These are phyloP conservation scores for Anarrhichthys ocellatus DNA, from an alignment of 2,113 vertebrate species.

Conservation along the genomic window DNA sequence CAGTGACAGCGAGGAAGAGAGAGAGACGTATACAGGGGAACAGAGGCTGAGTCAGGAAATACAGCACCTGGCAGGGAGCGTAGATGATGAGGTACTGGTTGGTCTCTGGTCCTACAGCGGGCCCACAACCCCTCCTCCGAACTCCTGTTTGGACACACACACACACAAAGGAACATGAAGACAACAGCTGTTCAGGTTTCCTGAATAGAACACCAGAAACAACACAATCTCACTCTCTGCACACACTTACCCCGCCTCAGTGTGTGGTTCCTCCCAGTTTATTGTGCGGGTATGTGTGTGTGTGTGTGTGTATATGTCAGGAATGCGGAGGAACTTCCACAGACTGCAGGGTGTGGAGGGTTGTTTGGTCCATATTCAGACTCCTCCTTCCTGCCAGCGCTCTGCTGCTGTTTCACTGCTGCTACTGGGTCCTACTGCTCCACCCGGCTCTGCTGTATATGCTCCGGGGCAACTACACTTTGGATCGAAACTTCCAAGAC, in stretches of 20 bases:
- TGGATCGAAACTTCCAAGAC: background rate
- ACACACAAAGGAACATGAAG: conserved; percentile 25
- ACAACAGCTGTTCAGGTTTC: conserved; percentile 7
- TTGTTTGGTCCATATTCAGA: conserved; percentile 63
- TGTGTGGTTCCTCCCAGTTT: conserved; percentile 29
- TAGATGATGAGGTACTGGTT: conserved; percentile 49
- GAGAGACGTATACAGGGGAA: background rate
- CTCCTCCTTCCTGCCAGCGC: conserved; percentile 65
- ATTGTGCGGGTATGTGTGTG: background rate
- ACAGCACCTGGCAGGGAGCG: conserved; percentile 59
- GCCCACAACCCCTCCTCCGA: conserved; percentile 45
- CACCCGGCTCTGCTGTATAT: background rate
- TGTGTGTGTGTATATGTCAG: conserved; percentile 25
- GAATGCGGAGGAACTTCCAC: conserved; percentile 80
- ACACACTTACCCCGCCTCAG: conserved; percentile 55
- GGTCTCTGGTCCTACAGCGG: conserved; percentile 52
- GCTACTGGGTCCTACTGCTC: conserved; percentile 81
- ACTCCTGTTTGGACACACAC: conserved; percentile 51
- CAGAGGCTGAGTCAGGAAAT: conserved; percentile 49
- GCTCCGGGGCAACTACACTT: background rate
- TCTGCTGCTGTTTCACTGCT: conserved; percentile 1
- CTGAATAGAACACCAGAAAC: conserved; percentile 24
- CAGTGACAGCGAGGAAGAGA: background rate
- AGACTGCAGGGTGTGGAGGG: conserved; percentile 78
- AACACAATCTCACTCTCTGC: conserved; percentile 2